phyloP scores from a whole-genome alignment of 2,888 invertebrate genomes.

The Agapostemon virescens region DNA sequence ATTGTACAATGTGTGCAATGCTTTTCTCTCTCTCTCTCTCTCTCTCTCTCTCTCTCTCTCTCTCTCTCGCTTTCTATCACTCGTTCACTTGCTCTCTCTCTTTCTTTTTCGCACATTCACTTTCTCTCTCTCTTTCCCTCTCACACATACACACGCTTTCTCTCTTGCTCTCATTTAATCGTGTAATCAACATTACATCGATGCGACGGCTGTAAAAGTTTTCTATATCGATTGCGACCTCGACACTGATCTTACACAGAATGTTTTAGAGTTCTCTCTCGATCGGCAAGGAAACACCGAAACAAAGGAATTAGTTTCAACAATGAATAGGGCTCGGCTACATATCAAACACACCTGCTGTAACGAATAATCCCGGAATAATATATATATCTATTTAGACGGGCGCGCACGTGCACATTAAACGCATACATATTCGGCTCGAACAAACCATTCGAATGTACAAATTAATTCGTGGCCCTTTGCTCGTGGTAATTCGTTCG shows the following conservation, averaged over 20 bases:
- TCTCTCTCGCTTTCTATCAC: not conserved
- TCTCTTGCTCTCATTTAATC: constrained; percentile 22
- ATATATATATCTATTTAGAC: not conserved
- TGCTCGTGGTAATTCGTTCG: no score
- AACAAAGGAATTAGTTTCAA: constrained; percentile 20
- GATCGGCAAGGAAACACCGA: constrained; percentile 16
- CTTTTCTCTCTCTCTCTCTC: not conserved
- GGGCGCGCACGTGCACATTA: no score
- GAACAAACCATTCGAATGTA: not conserved
- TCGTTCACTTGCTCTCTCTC: not conserved
- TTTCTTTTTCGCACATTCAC: no score
- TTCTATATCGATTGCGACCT: constrained; percentile 53
- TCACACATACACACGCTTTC: no score
- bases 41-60: not conserved
- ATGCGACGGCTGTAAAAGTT: constrained; percentile 71
- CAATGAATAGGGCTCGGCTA: constrained; percentile 5
- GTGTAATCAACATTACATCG: constrained; percentile 70
- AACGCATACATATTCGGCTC: not conserved
- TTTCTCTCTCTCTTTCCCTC: no score
- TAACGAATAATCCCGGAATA: constrained; percentile 19
- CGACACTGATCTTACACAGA: constrained; percentile 69
- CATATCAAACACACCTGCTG: not conserved
- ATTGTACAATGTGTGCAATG: constrained; percentile 75
- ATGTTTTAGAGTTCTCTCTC: constrained; percentile 67
- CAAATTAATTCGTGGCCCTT: not conserved